phyloP scores from a whole-genome alignment of 1,140 invertebrate genomes.

The Agraylea sexmaculata region DNA sequence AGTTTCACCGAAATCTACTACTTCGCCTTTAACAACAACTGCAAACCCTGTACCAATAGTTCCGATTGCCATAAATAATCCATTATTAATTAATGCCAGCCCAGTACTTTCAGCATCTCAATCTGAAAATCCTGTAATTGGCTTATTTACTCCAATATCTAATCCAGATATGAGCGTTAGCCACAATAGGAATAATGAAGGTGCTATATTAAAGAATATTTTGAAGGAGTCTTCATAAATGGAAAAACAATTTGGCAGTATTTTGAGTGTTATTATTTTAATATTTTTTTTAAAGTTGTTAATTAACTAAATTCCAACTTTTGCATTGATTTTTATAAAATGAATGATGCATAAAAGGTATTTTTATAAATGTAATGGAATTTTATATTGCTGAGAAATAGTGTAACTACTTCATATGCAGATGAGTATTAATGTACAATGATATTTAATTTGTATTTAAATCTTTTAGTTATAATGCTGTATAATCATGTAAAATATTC shows the following conservation, averaged over 20 bases:
- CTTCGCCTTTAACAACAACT: conserved; percentile 30
- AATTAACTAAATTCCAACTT: too few relatives aligned
- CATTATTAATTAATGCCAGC: conserved; percentile 21
- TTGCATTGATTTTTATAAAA: too few relatives aligned
- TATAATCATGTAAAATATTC: too few relatives aligned
- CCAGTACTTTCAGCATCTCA: neutral
- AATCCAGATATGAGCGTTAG: conserved; percentile 32
- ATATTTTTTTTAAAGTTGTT: too few relatives aligned
- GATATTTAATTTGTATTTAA: too few relatives aligned
- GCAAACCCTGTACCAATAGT: conserved; percentile 23
- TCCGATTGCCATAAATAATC: conserved; percentile 24
- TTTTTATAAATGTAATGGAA: too few relatives aligned
- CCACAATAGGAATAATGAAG: conserved; percentile 34
- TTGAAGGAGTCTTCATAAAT: conserved; percentile 31
- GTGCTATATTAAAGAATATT: conserved; percentile 37
- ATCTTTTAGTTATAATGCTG: too few relatives aligned
- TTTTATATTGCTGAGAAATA: too few relatives aligned
- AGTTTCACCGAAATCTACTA: conserved; percentile 31
- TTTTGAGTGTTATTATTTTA: neutral
- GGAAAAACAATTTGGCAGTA: neutral
- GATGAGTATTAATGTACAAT: too few relatives aligned
- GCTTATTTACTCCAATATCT: conserved; percentile 22
- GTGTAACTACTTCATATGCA: too few relatives aligned
- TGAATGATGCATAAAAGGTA: too few relatives aligned
- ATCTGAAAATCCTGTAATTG: conserved; percentile 22